Percentiles rank a stretch among this genome's conserved stretches.
phyloP scores from a whole-genome alignment of 1,140 invertebrate species.

The Babylonia areolata region DNA sequence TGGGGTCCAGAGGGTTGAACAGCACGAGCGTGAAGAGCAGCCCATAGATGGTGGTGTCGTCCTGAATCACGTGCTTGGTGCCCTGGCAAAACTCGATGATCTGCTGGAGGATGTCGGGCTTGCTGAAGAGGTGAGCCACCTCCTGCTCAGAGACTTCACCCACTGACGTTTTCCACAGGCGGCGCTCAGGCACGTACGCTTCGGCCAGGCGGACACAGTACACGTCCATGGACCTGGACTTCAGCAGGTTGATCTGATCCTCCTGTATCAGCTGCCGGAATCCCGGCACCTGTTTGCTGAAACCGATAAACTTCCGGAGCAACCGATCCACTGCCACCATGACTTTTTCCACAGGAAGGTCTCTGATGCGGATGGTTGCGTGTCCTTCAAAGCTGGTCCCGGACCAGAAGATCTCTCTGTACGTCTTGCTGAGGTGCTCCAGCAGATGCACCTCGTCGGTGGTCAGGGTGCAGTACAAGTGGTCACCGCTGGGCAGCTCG shows the following conservation, averaged over 20 bases:
- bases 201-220: background rate
- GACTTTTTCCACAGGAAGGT: background rate
- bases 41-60: conserved; percentile 5
- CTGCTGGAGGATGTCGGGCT: conserved; percentile 61
- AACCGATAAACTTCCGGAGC: background rate
- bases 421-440: background rate
- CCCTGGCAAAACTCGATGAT: conserved; percentile 49
- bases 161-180: background rate
- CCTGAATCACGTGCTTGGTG: background rate
- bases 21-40: conserved; percentile 14
- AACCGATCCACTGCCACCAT: background rate
- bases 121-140: background rate
- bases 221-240: background rate
- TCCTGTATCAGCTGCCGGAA: background rate
- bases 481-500: background rate
- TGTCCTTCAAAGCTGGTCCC: background rate
- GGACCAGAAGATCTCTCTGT: background rate
- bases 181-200: background rate
- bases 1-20: background rate
- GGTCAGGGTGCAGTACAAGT: conserved; percentile 18
- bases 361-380: background rate
- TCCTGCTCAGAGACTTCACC: background rate
- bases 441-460: background rate
- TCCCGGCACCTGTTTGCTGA: conserved; percentile 25
- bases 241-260: conserved; percentile 28